A percentile compares a stretch with the other conserved stretches of the same genome.
Evolutionary conservation across 2,888 invertebrate genomes (phyloP).

Genomic region (Taphrorychus bicolor): DNA sequence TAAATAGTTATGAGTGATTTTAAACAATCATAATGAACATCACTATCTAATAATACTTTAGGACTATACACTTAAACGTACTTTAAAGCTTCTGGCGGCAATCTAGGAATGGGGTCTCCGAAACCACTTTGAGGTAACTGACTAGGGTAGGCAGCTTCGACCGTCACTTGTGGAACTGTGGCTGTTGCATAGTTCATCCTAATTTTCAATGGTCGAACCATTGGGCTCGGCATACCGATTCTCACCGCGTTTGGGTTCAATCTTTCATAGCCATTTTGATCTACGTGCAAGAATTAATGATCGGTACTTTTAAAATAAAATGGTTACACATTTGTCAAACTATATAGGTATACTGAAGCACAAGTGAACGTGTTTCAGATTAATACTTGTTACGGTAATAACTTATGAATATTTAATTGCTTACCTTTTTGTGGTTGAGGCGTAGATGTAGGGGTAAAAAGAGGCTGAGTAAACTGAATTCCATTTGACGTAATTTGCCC

Average conservation of each 20-base stretch:
- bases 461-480: conserved; percentile 19
- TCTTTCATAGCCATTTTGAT: conserved; percentile 49
- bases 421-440: conserved; percentile 23
- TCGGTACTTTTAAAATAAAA: background rate
- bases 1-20: no score
- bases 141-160: conserved; percentile 23
- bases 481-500: conserved; percentile 16
- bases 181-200: conserved; percentile 50
- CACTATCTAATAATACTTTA: no score
- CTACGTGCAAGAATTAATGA: conserved; percentile 34
- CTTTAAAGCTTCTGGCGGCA: conserved; percentile 25
- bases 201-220: conserved; percentile 44
- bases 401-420: no score
- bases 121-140: conserved; percentile 30
- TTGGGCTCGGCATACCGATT: conserved; percentile 48
- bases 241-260: conserved; percentile 46
- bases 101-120: conserved; percentile 35
- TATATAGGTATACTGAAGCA: no score
- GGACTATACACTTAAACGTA: conserved; percentile 15
- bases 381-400: no score
- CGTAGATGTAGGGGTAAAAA: conserved; percentile 15
- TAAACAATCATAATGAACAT: no score
- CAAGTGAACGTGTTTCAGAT: no score
- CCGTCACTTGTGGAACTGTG: conserved; percentile 43
- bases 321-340: background rate